Conservation (phyloP, 2,888 invertebrate species). For the Adela reaumurella region DNA sequence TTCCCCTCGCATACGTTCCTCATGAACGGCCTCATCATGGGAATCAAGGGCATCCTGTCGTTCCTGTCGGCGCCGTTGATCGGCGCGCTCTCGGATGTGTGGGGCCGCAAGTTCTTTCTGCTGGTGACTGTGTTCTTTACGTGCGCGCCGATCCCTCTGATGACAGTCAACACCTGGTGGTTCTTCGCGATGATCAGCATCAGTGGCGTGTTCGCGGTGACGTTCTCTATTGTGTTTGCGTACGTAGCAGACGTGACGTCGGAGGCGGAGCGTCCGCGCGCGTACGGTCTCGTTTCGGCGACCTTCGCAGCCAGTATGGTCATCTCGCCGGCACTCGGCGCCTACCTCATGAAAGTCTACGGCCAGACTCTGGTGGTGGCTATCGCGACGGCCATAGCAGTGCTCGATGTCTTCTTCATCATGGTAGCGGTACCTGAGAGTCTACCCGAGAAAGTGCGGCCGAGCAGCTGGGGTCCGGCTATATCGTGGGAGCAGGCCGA, state of each 20-base stretch:
- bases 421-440: constrained; percentile 98
- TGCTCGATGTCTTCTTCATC: constrained; percentile 97
- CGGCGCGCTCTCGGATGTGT: constrained; percentile 96
- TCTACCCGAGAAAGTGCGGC: constrained; percentile 83
- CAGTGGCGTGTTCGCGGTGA: constrained; percentile 97
- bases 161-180: constrained; percentile 99
- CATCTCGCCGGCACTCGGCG: constrained; percentile 95
- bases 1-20: constrained; percentile 99
- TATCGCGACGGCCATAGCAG: constrained; percentile 91
- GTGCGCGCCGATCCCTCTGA: constrained; percentile 96
- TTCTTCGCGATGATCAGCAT: constrained; percentile 99
- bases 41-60: constrained; percentile 95
- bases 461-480: constrained; percentile 78
- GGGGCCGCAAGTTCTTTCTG: constrained; percentile 97
- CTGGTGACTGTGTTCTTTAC: constrained; percentile 98
- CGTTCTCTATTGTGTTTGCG: constrained; percentile 98
- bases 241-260: constrained; percentile 99
- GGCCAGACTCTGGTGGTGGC: constrained; percentile 87
- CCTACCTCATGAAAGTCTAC: constrained; percentile 81
- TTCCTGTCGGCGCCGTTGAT: constrained; percentile 96
- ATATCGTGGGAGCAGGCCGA: constrained; percentile 98
- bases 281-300: constrained; percentile 96
- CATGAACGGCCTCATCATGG: constrained; percentile 99
- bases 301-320: constrained; percentile 99
- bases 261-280: constrained; percentile 89